These are phyloP conservation scores for Propithecus coquereli DNA, from an alignment of 2,113 vertebrate species.

Conservation along the genomic window DNA sequence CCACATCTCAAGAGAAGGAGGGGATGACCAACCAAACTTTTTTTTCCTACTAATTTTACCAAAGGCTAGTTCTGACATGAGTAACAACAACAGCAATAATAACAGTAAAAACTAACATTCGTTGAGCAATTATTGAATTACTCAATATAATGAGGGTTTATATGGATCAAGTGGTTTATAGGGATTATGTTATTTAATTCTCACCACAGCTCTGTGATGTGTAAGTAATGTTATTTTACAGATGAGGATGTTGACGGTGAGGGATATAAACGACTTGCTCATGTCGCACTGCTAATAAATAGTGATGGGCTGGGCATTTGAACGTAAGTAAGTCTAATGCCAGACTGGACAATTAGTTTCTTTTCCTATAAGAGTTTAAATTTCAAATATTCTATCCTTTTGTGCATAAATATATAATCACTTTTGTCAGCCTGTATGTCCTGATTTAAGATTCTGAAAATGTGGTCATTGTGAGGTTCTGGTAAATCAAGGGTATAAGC, in stretches of 20 bases:
- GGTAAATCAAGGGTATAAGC: background rate
- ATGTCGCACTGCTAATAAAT: background rate
- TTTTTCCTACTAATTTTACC: background rate
- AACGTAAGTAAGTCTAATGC: background rate
- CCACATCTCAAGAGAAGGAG: background rate
- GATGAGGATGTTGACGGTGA: background rate
- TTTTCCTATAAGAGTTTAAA: background rate
- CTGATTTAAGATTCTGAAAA: background rate
- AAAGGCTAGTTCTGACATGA: background rate
- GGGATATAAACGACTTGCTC: background rate
- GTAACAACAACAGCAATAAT: background rate
- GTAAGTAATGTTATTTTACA: background rate
- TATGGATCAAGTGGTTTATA: background rate
- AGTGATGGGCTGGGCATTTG: background rate
- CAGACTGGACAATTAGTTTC: background rate
- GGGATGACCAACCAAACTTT: background rate
- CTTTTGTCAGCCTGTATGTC: background rate
- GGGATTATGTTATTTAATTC: background rate
- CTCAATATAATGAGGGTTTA: background rate
- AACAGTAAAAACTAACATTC: background rate
- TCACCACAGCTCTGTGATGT: background rate
- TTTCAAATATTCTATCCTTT: background rate
- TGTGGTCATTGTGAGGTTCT: background rate
- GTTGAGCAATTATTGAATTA: background rate
- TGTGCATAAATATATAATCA: background rate